Conservation (phyloP, 92 coral and sea anemone genomes). For the Siderastrea siderea region DNA sequence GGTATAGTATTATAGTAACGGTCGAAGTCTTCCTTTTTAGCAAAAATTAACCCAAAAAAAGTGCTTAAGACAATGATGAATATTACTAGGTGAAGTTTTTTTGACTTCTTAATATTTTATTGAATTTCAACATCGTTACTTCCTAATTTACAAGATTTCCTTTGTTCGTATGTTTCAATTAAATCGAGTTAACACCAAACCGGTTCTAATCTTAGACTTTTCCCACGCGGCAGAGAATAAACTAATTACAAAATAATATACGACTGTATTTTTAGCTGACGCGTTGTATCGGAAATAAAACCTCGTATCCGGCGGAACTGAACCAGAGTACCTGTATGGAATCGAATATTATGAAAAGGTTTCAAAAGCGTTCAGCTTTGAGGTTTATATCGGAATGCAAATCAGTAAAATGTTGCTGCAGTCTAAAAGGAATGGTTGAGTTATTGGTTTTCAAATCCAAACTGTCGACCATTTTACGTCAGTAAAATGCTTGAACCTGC, state of each 20-base stretch:
- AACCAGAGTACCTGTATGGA: background rate
- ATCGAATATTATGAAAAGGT: slow-evolving; percentile 4
- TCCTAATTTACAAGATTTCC: background rate
- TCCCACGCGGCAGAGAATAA: slow-evolving; percentile 34
- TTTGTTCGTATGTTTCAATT: background rate
- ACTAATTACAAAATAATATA: slow-evolving; percentile 8
- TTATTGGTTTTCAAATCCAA: background rate
- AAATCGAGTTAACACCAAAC: slow-evolving; percentile 16
- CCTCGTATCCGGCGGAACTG: background rate
- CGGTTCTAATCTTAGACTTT: slow-evolving; percentile 12
- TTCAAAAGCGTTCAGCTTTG: background rate
- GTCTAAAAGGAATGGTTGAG: background rate
- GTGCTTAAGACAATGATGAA: background rate
- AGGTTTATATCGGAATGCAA: background rate
- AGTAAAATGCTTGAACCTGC: background rate
- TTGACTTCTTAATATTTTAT: slow-evolving; percentile 4
- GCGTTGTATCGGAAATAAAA: background rate
- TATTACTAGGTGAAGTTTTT: background rate
- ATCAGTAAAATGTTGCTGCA: background rate
- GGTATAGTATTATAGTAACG: background rate
- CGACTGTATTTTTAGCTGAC: slow-evolving; percentile 10
- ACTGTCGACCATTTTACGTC: background rate
- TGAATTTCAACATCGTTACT: background rate
- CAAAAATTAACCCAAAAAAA: background rate
- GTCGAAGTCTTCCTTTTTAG: background rate